Evolutionary conservation across 2,888 invertebrate species (phyloP).

Genomic region (Stomorhina lunata): DNA sequence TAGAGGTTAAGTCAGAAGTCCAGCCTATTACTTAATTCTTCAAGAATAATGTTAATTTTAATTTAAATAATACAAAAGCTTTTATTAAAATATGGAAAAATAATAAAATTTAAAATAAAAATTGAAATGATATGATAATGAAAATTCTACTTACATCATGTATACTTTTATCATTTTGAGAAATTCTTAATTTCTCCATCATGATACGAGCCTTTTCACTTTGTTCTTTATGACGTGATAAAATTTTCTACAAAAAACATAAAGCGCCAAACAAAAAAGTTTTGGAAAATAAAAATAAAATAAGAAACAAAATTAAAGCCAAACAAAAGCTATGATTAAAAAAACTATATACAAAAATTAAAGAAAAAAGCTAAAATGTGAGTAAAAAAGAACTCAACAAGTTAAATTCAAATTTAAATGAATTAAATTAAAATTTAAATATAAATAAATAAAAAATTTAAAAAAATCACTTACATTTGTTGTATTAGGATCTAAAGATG

Average conservation of each 20-base stretch:
- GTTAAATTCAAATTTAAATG: constrained; percentile 16
- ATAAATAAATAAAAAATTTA: background rate
- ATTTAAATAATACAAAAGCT: background rate
- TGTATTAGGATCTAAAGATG: constrained; percentile 80
- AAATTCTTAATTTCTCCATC: constrained; percentile 79
- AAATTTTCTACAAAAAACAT: constrained; percentile 78
- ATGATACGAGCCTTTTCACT: constrained; percentile 80
- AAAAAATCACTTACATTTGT: constrained; percentile 80
- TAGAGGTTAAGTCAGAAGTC: too few species aligned
- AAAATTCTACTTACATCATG: constrained; percentile 77
- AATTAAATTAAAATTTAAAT: background rate
- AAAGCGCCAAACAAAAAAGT: constrained; percentile 68
- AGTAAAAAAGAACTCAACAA: constrained; percentile 38
- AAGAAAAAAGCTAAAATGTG: constrained; percentile 35
- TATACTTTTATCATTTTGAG: constrained; percentile 73
- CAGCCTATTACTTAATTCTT: too few species aligned
- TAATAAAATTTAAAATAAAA: background rate
- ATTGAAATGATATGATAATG: constrained; percentile 39
- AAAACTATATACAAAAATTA: constrained; percentile 41
- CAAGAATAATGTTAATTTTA: too few species aligned
- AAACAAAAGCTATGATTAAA: constrained; percentile 55
- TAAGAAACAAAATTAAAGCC: constrained; percentile 63
- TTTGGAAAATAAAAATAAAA: constrained; percentile 66
- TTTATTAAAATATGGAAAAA: background rate
- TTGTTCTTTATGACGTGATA: constrained; percentile 80